phyloP scores from a whole-genome alignment of 2,888 invertebrate species.

The Synergus umbraculus region DNA sequence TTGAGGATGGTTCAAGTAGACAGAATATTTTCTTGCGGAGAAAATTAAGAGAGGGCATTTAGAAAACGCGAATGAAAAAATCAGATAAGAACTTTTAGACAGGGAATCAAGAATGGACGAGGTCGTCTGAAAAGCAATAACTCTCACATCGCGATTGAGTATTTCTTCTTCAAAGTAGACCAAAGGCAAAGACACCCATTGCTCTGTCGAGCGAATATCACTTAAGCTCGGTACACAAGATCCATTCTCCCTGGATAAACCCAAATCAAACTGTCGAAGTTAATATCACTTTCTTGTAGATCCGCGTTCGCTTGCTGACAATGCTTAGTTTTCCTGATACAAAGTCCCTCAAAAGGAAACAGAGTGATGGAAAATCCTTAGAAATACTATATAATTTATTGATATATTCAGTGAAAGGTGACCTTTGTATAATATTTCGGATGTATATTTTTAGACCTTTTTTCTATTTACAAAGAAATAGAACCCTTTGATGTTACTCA shows the following conservation, averaged over 20 bases:
- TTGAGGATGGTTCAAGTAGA: conserved; percentile 3
- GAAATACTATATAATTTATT: background rate
- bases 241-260: background rate
- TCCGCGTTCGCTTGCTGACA: background rate
- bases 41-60: conserved; percentile 34
- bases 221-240: conserved; percentile 5
- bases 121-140: conserved; percentile 27
- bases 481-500: too few relatives aligned
- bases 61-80: background rate
- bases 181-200: background rate
- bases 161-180: conserved; percentile 31
- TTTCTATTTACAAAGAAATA: too few relatives aligned
- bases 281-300: background rate
- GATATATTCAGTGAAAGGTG: background rate
- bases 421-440: too few relatives aligned
- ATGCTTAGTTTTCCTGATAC: background rate
- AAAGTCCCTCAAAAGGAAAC: background rate
- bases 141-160: background rate
- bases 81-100: conserved; percentile 2
- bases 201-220: background rate
- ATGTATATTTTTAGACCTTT: too few relatives aligned
- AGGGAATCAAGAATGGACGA: background rate
- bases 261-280: background rate
- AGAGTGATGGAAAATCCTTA: background rate
- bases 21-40: conserved; percentile 9